phyloP scores from a whole-genome alignment of 2,888 invertebrate genomes.

The Apomyelois bistriatella region DNA sequence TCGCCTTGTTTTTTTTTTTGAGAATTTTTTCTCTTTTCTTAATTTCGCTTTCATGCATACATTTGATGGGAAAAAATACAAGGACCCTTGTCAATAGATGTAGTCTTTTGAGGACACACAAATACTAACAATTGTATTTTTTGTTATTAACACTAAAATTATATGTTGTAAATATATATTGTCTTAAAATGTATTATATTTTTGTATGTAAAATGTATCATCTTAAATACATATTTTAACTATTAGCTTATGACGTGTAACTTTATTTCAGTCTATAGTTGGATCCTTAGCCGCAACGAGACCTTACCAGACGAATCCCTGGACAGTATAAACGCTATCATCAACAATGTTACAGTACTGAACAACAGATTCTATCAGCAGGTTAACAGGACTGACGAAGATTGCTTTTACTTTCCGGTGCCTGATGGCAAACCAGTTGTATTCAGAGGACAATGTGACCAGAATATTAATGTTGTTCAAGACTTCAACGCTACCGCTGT shows the following conservation, averaged over 20 bases:
- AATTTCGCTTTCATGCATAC: too few species aligned
- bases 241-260: background rate
- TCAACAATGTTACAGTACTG: constrained; percentile 34
- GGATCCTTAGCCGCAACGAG: constrained; percentile 54
- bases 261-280: constrained; percentile 48
- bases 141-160: too few species aligned
- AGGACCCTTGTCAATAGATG: too few species aligned
- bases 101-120: too few species aligned
- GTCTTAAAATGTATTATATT: too few species aligned
- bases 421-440: constrained; percentile 35
- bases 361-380: constrained; percentile 42
- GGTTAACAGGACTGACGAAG: constrained; percentile 38
- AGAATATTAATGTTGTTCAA: constrained; percentile 36
- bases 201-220: too few species aligned
- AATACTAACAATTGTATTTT: too few species aligned
- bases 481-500: constrained; percentile 44
- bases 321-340: constrained; percentile 36
- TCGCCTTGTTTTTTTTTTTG: too few species aligned
- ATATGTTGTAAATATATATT: too few species aligned
- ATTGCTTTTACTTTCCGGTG: constrained; percentile 54
- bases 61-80: too few species aligned
- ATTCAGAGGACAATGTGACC: constrained; percentile 50
- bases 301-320: constrained; percentile 30
- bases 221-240: background rate
- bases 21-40: too few species aligned